Evolutionary conservation across 2,113 vertebrate genomes (phyloP), one percentile per base, ranked within the genome.

Genomic region (Budorcas taxicolor): DNA sequence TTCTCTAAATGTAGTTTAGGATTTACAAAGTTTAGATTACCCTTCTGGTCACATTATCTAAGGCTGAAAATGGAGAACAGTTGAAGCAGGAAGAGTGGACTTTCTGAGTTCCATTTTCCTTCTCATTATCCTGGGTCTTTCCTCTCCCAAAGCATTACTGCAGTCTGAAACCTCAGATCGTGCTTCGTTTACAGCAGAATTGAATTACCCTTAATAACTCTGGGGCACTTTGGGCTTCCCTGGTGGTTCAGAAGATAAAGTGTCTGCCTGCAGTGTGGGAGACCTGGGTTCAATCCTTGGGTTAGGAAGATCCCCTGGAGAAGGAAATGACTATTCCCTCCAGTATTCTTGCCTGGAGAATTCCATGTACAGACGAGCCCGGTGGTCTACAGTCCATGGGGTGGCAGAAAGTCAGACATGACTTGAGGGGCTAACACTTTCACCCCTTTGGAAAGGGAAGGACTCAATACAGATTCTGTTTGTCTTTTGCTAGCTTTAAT

Each of bases 401-500:
- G 10, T 71, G 71, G 71, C 10, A 13, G 23, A 76, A 1, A 43
- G 23, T 43, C 36, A 43, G 71, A 43, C 23, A 43, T 25, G 71
- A 76, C 71, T 76, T 14, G 71, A 76, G 71, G 36, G 71, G 23
- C 23, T 43, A 76, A 76, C 36, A 43, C 71, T 76, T 76, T 76
- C 11, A 89, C 23, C 14, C n/a, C 60, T 85, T 92, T 60, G 33
- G 71, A 43, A 96, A 85, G 60, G 60, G 12, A 97, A 85, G 55
- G 3, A 58, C 17, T 81, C 52, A 50, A 14, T 14, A 67, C 25
- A 33, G 45, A 31, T 1, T 67, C 33, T 91, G 25, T 81, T 58
- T 90, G n/a, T 43, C 82, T 86, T 95, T 55, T 94, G 52, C 53
- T 83, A 62, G 50, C 81, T 96, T 95, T 82, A 95, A 60, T 60